Percentiles rank a stretch among this genome's conserved stretches.
phyloP scores from a whole-genome alignment of 2,113 vertebrate species.

The Nothocercus julius region DNA sequence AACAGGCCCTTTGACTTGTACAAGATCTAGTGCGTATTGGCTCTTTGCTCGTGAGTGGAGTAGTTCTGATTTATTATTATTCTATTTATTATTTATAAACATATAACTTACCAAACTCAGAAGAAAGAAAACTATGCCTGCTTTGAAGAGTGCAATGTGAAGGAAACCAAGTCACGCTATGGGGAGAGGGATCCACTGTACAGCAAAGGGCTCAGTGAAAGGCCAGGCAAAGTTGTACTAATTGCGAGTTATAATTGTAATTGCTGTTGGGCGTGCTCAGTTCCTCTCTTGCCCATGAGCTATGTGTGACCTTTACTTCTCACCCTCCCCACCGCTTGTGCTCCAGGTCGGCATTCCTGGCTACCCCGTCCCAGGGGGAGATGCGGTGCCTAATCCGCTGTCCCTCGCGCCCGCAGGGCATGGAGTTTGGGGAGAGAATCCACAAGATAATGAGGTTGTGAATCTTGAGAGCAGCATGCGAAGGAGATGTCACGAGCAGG shows the following conservation, averaged over 20 bases:
- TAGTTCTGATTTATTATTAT: conserved; percentile 46
- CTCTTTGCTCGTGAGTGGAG: conserved; percentile 26
- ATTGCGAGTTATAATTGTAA: conserved; percentile 24
- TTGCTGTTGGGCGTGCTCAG: background rate
- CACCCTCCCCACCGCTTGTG: background rate
- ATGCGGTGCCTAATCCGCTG: background rate
- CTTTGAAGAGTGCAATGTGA: conserved; percentile 52
- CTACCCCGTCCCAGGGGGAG: background rate
- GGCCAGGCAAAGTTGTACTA: background rate
- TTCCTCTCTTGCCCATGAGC: conserved; percentile 1
- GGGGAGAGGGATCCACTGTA: conserved; percentile 44
- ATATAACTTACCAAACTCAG: conserved; percentile 32
- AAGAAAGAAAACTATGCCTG: conserved; percentile 8
- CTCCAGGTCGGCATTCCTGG: background rate
- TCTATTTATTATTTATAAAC: conserved; percentile 66
- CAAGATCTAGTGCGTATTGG: background rate
- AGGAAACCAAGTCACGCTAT: conserved; percentile 34
- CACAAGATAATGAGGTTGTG: background rate
- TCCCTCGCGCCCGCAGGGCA: background rate
- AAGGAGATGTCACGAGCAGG: background rate
- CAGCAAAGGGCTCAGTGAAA: conserved; percentile 51
- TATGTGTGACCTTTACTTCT: background rate
- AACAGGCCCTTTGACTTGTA: background rate
- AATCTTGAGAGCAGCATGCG: background rate
- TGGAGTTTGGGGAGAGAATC: background rate